Base-by-base conservation (phyloP, 2,113 vertebrate species). In the Odocoileus hemionus region DNA sequence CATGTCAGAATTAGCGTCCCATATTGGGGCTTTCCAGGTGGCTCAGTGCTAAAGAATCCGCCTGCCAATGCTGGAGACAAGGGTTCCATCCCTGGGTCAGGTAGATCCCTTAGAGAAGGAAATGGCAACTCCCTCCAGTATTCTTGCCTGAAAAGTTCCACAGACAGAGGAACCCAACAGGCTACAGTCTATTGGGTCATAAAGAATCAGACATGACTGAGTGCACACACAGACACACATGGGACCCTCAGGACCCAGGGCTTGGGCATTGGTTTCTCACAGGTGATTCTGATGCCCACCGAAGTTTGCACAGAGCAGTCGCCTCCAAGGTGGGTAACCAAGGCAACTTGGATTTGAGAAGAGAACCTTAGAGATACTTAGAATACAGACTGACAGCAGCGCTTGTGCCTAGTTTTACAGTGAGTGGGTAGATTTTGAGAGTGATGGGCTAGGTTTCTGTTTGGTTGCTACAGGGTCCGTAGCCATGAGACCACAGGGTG, bases 1-100 rank as follows among this genome's bases (percentile, higher is more conserved):
- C 45, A 2, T 0, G 3, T 21, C 11, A 8, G 28, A 55, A n/a
- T 25, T 21, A 1, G 8, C 0, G 0, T 36, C 61, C 84, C 0
- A 2, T 25, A 12, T 33, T 3, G 23, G 84, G 70, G 70, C 70
- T 43, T 76, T 14, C 70, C 70, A 43, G 70, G 39, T 76, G 39
- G 23, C 39, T 76, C 70, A 15, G 39, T 76, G 23, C 23, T 76
- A 26, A 14, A 43, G 70, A 26, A 76, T 76, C 70, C 0, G 0
- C 39, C 23, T 76, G 70, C 70, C 39, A 26, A 4, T 43, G 70
- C 70, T 43, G 23, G 39, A 76, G 39, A 43, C 70, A 26, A 0
- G 12, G 23, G 23, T 76, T 76, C 70, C 39, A 76, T 43, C 70
- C 70, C 70, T 43, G 23, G 70, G 70, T 43, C 39, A 43, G 39